Percentiles rank a stretch among this genome's conserved stretches.
These are phyloP conservation scores for Drosophila watanabei DNA, from an alignment of 1,140 invertebrate genomes.

Conservation along the genomic window DNA sequence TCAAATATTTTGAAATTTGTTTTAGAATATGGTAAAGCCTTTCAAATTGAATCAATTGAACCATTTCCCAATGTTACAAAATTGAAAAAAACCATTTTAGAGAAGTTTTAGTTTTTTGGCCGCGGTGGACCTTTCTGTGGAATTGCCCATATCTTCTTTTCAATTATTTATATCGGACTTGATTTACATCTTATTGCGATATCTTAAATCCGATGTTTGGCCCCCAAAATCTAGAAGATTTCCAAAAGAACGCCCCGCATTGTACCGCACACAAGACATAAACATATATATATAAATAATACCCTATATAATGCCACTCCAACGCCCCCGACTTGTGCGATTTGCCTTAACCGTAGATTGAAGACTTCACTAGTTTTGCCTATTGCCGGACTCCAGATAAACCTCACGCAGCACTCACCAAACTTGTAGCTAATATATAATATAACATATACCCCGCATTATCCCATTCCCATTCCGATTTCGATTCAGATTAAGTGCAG, in stretches of 20 bases:
- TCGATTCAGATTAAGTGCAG: conserved; percentile 46
- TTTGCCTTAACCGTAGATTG: conserved; percentile 72
- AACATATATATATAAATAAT: conserved; percentile 11
- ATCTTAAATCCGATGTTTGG: too few species aligned
- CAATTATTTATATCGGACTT: neutral
- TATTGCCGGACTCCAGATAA: conserved; percentile 21
- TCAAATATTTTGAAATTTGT: too few species aligned
- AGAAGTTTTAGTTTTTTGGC: too few species aligned
- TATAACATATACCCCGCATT: neutral
- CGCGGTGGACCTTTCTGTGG: too few species aligned
- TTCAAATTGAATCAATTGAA: too few species aligned
- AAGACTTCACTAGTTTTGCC: conserved; percentile 58
- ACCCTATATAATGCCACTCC: conserved; percentile 21
- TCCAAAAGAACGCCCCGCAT: neutral
- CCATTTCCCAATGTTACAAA: too few species aligned
- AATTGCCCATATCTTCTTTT: too few species aligned
- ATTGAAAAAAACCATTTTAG: too few species aligned
- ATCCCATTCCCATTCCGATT: conserved; percentile 24
- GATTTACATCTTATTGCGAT: neutral
- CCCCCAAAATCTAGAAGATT: neutral
- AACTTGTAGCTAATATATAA: conserved; percentile 14
- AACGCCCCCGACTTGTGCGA: conserved; percentile 56
- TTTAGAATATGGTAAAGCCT: too few species aligned
- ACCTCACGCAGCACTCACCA: neutral
- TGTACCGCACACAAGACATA: neutral